A percentile compares a stretch with the other conserved stretches of the same genome.
Conservation (phyloP, 2,888 invertebrate species). For the Petrolisthes manimaculis region DNA sequence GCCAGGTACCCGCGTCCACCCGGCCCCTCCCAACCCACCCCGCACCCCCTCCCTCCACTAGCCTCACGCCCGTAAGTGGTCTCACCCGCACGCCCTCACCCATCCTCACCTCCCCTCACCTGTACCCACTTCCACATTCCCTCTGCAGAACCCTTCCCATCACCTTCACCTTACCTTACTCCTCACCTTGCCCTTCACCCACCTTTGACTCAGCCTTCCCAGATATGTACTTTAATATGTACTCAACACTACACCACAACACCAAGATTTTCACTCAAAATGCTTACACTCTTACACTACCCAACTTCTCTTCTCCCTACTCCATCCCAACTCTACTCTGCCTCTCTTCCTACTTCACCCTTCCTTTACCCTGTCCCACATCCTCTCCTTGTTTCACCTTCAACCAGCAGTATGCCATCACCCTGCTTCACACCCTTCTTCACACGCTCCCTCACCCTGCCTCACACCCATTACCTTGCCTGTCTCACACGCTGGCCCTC, state of each 20-base stretch:
- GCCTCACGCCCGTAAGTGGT: slow-evolving; percentile 61
- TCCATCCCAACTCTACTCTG: too few species aligned
- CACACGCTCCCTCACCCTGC: neutral
- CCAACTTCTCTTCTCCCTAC: too few species aligned
- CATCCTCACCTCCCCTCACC: slow-evolving; percentile 13
- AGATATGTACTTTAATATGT: too few species aligned
- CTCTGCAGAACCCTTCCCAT: neutral
- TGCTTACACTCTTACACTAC: too few species aligned
- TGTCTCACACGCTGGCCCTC: neutral
- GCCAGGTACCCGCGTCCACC: slow-evolving; percentile 65
- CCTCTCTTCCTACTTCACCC: too few species aligned
- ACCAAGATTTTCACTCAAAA: too few species aligned
- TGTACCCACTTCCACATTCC: neutral
- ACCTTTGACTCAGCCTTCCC: neutral
- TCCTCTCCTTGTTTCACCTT: too few species aligned
- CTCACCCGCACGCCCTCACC: slow-evolving; percentile 50
- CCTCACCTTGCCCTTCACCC: neutral
- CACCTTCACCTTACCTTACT: neutral
- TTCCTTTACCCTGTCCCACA: too few species aligned
- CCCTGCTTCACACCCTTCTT: neutral
- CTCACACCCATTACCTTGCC: neutral
- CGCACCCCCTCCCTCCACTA: slow-evolving; percentile 62
- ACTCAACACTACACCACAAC: too few species aligned
- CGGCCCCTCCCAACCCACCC: slow-evolving; percentile 60
- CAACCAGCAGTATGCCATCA: too few species aligned